Conservation (phyloP, 2,888 invertebrate species). For the Eudemis profundana region DNA sequence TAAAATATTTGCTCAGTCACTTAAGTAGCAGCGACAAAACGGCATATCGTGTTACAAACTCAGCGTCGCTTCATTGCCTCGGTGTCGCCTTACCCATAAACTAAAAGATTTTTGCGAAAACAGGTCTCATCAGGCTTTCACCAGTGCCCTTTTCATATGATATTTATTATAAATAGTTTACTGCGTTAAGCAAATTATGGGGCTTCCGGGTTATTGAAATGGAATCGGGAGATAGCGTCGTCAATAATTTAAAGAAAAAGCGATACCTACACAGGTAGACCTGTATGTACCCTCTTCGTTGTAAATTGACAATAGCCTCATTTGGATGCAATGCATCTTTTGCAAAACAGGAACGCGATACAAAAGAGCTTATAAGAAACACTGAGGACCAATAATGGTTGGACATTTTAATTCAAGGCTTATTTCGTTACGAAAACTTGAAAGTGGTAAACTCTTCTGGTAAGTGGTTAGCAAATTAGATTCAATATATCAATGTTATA, state of each 20-base stretch:
- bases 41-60: conserved; percentile 27
- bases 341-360: background rate
- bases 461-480: too few species aligned
- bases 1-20: conserved; percentile 22
- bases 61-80: conserved; percentile 30
- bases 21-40: conserved; percentile 26
- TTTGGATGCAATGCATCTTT: conserved; percentile 7
- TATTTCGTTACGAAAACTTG: too few species aligned
- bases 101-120: conserved; percentile 30
- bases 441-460: too few species aligned
- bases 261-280: background rate
- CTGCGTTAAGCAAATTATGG: conserved; percentile 23
- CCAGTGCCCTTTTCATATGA: conserved; percentile 29
- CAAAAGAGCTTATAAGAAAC: background rate
- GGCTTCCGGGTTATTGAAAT: conserved; percentile 11
- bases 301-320: conserved; percentile 10
- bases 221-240: conserved; percentile 7
- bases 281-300: background rate
- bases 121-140: conserved; percentile 32
- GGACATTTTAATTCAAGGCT: background rate
- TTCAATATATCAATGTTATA: too few species aligned
- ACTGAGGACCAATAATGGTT: background rate
- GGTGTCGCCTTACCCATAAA: conserved; percentile 34
- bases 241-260: conserved; percentile 16
- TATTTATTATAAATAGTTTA: conserved; percentile 28